phyloP scores from a whole-genome alignment of 2,113 vertebrate species.

The Solea solea region DNA sequence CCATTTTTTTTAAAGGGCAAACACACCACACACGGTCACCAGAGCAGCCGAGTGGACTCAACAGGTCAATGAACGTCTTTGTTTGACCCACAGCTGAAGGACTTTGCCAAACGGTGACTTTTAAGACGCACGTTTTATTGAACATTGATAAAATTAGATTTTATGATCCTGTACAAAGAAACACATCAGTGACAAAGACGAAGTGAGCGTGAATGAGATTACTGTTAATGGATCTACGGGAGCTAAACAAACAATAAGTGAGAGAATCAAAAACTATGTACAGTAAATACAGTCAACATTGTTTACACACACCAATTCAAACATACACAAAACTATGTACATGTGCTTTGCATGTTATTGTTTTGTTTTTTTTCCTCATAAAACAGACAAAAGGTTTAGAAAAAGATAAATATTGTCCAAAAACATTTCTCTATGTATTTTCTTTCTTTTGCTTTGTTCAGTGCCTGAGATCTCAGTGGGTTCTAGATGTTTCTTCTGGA shows the following conservation, averaged over 20 bases:
- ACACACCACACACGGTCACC: neutral
- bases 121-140: conserved; percentile 70
- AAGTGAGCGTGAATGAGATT: conserved; percentile 24
- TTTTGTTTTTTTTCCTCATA: conserved; percentile 34
- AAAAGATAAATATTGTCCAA: conserved; percentile 68
- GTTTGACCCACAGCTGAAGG: neutral
- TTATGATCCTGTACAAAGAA: conserved; percentile 65
- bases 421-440: conserved; percentile 32
- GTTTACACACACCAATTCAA: conserved; percentile 56
- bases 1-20: conserved; percentile 64
- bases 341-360: conserved; percentile 70
- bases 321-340: conserved; percentile 76
- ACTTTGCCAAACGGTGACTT: neutral
- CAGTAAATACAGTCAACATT: conserved; percentile 66
- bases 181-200: conserved; percentile 40
- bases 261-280: conserved; percentile 61
- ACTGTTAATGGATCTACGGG: conserved; percentile 51
- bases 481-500: conserved; percentile 25
- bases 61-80: neutral
- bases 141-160: conserved; percentile 68
- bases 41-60: neutral
- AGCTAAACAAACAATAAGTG: conserved; percentile 57
- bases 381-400: conserved; percentile 57
- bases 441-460: conserved; percentile 10
- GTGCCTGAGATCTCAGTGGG: conserved; percentile 60